Evolutionary conservation across 2,113 vertebrate species (phyloP), one percentile per base, ranked within the genome.

Genomic region (Coptodon bakossiorum): DNA sequence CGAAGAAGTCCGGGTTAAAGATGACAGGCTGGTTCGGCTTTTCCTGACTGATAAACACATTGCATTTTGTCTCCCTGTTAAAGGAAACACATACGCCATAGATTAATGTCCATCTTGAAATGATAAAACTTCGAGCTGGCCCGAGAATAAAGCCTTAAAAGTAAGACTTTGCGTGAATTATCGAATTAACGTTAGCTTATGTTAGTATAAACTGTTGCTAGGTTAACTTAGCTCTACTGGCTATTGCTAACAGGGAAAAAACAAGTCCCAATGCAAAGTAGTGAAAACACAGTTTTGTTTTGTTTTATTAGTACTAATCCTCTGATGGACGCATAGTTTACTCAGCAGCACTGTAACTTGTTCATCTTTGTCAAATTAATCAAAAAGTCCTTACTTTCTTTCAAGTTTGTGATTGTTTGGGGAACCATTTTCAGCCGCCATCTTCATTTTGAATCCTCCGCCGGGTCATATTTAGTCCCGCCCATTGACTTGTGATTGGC

Each of bases 1-100:
- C 99, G 86, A 98, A 99, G 94, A 99, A 99, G 92, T 99, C 98
- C 1, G 98, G 98, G 92, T 99, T 98, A 94, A 98, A 99, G 92
- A 99, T 98, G 89, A 99, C 96, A 0, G 98, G 97, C 91, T 92
- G 81, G 81, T 95, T 93, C 82, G 97, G 95, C 87, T 96, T 96
- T 53, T 98, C 97, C 89, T 97, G 98, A 95, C 97, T 98, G 92
- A 96, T 97, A 76, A 98, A 97, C 86, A 98, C 97, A 84, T 83
- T 98, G 95, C 97, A 98, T 90, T 97, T 96, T n/a, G 97, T 97
- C 86, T 96, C 96, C 45, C 98, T 95, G 81, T 48, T 12, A 52
- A 17, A 82, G 12, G 52, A 19, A 88, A 84, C 6, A 87, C 12
- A 24, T 2, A 71, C 3, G 2, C 7, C 8, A 27, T 8, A 11